phyloP scores from a whole-genome alignment of 2,888 invertebrate species.

The Tubulanus polymorphus region DNA sequence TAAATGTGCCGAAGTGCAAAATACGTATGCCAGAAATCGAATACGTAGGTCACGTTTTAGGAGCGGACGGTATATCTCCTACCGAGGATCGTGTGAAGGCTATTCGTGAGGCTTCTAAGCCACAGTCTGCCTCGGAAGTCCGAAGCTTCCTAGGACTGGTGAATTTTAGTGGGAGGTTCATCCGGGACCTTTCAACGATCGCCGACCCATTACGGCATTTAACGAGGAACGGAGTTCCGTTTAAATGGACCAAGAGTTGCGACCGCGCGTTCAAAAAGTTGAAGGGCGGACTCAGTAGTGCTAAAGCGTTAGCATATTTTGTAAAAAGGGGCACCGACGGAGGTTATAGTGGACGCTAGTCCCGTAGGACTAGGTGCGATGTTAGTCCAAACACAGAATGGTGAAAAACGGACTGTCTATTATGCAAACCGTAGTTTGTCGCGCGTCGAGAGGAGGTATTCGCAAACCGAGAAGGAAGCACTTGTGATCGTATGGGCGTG shows the following conservation, averaged over 20 bases:
- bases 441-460: conserved; percentile 12
- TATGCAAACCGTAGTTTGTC: conserved; percentile 10
- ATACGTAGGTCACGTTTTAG: conserved; percentile 12
- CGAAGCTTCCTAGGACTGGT: conserved; percentile 7
- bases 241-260: conserved; percentile 7
- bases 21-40: conserved; percentile 17
- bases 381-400: conserved; percentile 5
- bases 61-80: neutral
- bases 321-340: conserved; percentile 3
- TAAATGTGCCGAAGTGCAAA: conserved; percentile 23
- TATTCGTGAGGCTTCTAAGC: neutral
- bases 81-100: neutral
- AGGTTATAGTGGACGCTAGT: conserved; percentile 9
- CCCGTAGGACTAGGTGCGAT: conserved; percentile 10
- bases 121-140: neutral
- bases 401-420: conserved; percentile 1
- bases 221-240: conserved; percentile 3
- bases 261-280: conserved; percentile 6
- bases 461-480: conserved; percentile 13
- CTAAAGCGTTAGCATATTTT: conserved; percentile 10
- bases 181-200: conserved; percentile 3
- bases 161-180: conserved; percentile 6
- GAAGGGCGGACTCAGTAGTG: neutral
- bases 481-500: conserved; percentile 11
- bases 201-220: conserved; percentile 6